Conservation (phyloP, 2,113 vertebrate species). For the Tragelaphus scriptus region DNA sequence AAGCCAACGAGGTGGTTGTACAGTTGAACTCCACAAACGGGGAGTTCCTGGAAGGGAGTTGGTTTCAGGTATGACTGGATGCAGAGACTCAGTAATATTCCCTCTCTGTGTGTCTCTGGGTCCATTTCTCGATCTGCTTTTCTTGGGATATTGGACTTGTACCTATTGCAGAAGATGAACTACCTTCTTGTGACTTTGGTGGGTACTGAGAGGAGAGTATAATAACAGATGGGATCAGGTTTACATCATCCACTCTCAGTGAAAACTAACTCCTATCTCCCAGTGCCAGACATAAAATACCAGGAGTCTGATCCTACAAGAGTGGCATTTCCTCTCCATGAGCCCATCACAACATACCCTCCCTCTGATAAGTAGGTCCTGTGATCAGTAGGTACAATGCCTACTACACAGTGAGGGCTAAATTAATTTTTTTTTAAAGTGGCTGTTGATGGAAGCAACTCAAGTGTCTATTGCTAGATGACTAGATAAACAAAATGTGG, state of each 20-base stretch:
- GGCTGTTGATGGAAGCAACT: not conserved
- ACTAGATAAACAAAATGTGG: not conserved
- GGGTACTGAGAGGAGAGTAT: not conserved
- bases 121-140: not conserved
- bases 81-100: not conserved
- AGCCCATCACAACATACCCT: not conserved
- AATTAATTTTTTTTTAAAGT: not conserved
- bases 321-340: not conserved
- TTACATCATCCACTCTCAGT: not conserved
- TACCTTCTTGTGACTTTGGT: not conserved
- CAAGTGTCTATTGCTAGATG: not conserved
- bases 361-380: not conserved
- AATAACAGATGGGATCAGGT: not conserved
- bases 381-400: not conserved
- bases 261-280: not conserved
- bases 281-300: not conserved
- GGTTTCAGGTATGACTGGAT: not conserved
- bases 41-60: not conserved
- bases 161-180: not conserved
- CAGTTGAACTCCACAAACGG: not conserved
- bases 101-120: not conserved
- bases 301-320: not conserved
- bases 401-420: not conserved
- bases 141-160: not conserved
- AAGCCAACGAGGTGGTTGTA: not conserved